Base-by-base conservation (phyloP, 2,888 invertebrate species). In the Tridacna crocea region DNA sequence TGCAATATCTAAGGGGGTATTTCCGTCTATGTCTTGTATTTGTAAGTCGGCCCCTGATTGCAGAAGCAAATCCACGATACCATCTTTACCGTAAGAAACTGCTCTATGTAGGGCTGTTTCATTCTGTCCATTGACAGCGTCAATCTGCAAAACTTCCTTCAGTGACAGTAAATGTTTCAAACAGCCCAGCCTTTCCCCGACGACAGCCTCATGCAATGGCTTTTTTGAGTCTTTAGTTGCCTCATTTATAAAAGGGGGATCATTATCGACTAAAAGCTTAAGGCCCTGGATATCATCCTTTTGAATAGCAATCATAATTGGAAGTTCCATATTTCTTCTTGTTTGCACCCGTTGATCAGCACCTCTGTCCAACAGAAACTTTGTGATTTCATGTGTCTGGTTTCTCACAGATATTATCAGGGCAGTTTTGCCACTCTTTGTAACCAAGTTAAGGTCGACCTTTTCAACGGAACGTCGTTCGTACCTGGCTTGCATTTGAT, bases 31-130 rank as follows among this genome's bases (percentile, higher is more conserved):
- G n/a, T 66, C 66, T n/a, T n/a, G 11, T 19, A 46, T 0, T 17
- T 66, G 36, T 27, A 66, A 36, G 19, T 66, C 46, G 19, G 66
- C 66, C n/a, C 66, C 66, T 46, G 66, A 36, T 46, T 27, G 11
- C 46, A 66, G 46, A 46, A 66, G 46, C n/a, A 46, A 3, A 19
- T 26, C 19, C 19, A 66, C 66, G 11, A 66, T 17, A 12, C 36
- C 46, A n/a, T 66, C 66, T n/a, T 66, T 66, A 13, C 66, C 66
- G 11, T 66, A 66, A 13, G 46, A 36, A 19, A 66, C 46, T 11
- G 66, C 66, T 46, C 36, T 66, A 46, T 66, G 66, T 19, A 66
- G n/a, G 0, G 27, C 66, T 19, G 66, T 66, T 66, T 66, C 66
- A 66, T 66, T 66, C 46, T 46, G 66, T 46, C 66, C n/a, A 66